Percentiles rank a stretch among this genome's conserved stretches.
phyloP scores from a whole-genome alignment of 2,888 invertebrate species.

The Mimas tiliae region DNA sequence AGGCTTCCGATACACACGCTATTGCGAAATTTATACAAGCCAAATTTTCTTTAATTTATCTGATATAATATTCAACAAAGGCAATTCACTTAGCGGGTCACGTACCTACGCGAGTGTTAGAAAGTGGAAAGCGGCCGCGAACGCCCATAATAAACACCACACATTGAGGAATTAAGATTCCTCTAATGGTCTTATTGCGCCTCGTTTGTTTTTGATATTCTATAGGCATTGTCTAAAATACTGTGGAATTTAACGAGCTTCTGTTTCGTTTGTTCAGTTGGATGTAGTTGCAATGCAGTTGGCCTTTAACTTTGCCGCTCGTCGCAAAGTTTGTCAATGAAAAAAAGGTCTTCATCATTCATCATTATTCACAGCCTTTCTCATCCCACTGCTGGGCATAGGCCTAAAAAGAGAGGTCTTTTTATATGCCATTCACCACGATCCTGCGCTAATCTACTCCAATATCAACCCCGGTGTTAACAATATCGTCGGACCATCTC shows the following conservation, averaged over 20 bases:
- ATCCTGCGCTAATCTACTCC: too few relatives aligned
- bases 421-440: too few relatives aligned
- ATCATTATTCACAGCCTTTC: too few relatives aligned
- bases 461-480: too few relatives aligned
- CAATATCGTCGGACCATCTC: too few relatives aligned
- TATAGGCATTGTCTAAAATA: not conserved
- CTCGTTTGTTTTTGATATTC: constrained; percentile 15
- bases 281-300: too few relatives aligned
- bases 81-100: constrained; percentile 25
- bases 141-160: constrained; percentile 52
- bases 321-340: not conserved
- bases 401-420: too few relatives aligned
- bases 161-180: constrained; percentile 46
- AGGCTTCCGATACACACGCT: not conserved
- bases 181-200: constrained; percentile 36
- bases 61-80: constrained; percentile 18
- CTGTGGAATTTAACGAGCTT: constrained; percentile 5
- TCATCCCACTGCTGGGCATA: too few relatives aligned
- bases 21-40: constrained; percentile 7
- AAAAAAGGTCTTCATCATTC: too few relatives aligned
- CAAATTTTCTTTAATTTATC: constrained; percentile 14
- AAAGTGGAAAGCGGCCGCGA: constrained; percentile 59
- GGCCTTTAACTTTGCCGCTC: not conserved
- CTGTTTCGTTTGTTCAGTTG: not conserved
- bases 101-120: constrained; percentile 45